These are phyloP conservation scores for Gephyroberyx darwinii DNA, from an alignment of 2,797 vertebrate species.

Conservation along the genomic window DNA sequence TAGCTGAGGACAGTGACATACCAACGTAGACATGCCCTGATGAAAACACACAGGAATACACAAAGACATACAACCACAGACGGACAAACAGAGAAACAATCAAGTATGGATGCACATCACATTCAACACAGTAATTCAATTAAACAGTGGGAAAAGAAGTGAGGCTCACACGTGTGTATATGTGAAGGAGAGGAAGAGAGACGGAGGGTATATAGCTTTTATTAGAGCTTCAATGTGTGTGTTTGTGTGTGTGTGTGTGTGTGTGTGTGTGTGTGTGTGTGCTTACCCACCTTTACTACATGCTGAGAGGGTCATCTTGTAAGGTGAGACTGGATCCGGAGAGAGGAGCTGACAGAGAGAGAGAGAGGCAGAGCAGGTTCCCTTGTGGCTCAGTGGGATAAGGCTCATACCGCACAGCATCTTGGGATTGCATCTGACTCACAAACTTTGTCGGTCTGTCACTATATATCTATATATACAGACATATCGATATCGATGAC, in stretches of 20 bases:
- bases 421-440: constrained; percentile 47
- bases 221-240: background rate
- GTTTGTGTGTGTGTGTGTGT: background rate
- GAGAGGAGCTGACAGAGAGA: constrained; percentile 30
- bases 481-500: too few species aligned
- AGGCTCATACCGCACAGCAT: constrained; percentile 38
- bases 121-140: too few species aligned
- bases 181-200: background rate
- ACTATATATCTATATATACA: background rate
- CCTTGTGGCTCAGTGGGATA: too few species aligned
- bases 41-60: background rate
- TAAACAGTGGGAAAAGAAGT: too few species aligned
- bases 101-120: background rate
- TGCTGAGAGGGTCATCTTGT: constrained; percentile 36
- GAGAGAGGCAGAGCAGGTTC: constrained; percentile 9
- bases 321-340: constrained; percentile 49
- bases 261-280: constrained; percentile 6
- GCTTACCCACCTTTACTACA: background rate
- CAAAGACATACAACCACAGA: background rate
- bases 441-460: background rate
- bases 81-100: background rate
- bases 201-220: background rate
- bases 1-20: background rate
- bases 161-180: background rate
- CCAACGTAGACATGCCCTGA: background rate